These are phyloP conservation scores for Andrena chrysosceles DNA, from an alignment of 2,888 invertebrate species.

Conservation along the genomic window DNA sequence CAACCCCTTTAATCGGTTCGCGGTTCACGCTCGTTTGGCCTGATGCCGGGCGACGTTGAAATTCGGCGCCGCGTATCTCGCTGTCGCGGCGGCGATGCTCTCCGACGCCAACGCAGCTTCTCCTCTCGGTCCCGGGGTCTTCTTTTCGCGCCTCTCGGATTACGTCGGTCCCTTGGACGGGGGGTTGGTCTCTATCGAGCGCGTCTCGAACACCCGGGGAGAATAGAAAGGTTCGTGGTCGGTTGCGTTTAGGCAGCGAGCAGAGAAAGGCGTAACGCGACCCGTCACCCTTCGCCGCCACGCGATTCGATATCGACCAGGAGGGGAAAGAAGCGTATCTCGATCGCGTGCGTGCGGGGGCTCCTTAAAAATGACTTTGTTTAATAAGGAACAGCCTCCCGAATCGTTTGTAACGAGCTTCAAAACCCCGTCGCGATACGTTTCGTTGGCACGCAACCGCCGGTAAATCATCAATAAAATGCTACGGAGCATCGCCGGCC, in stretches of 20 bases:
- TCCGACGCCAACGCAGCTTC: conserved; percentile 10
- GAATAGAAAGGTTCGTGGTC: not conserved
- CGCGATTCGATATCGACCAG: conserved; percentile 14
- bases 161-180: conserved; percentile 4
- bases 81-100: conserved; percentile 55
- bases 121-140: conserved; percentile 4
- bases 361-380: conserved; percentile 61
- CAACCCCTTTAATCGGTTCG: conserved; percentile 50
- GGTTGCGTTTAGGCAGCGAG: not conserved
- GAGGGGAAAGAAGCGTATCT: not conserved
- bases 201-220: not conserved
- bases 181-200: conserved; percentile 17
- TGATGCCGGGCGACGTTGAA: conserved; percentile 69
- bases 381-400: conserved; percentile 59
- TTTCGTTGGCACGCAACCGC: conserved; percentile 66
- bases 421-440: conserved; percentile 61
- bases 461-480: conserved; percentile 70
- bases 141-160: conserved; percentile 41
- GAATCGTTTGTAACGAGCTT: conserved; percentile 57
- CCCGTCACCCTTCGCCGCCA: not conserved
- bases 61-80: conserved; percentile 56
- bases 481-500: conserved; percentile 59
- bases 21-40: conserved; percentile 71
- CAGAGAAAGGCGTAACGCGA: not conserved
- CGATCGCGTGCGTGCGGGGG: conserved; percentile 43